A percentile compares a stretch with the other conserved stretches of the same genome.
Conservation (phyloP, 53 echinoderm and acorn worm genomes). For the Paracentrotus lividus region DNA sequence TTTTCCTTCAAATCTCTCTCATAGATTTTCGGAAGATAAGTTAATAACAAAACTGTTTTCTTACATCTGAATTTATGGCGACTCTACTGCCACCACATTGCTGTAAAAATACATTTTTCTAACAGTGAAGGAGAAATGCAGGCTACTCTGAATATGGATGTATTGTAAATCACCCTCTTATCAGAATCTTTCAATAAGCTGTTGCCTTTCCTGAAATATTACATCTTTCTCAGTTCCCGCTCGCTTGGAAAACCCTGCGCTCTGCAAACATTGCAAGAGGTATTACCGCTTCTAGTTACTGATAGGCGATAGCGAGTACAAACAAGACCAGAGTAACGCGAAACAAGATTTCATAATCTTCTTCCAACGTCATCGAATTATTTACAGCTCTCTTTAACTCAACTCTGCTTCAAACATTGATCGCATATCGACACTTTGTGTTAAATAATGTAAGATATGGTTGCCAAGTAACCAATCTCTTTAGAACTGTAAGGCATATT, state of each 20-base stretch:
- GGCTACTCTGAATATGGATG: not conserved
- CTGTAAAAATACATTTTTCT: too few species aligned
- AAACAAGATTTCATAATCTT: not conserved
- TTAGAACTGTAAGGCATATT: slow-evolving; percentile 4
- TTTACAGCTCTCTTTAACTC: not conserved
- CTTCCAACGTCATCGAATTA: not conserved
- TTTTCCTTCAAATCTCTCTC: too few species aligned
- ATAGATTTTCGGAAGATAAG: too few species aligned
- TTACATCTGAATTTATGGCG: too few species aligned
- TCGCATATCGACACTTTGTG: slow-evolving; percentile 5
- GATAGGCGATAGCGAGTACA: not conserved
- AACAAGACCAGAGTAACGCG: not conserved
- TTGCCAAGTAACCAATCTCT: slow-evolving; percentile 21
- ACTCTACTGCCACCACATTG: too few species aligned
- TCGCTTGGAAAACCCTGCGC: not conserved
- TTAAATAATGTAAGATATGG: slow-evolving; percentile 39
- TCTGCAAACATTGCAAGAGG: slow-evolving; percentile 7
- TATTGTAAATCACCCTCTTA: not conserved
- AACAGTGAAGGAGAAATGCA: too few species aligned
- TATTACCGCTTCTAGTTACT: slow-evolving; percentile 9
- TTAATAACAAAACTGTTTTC: too few species aligned
- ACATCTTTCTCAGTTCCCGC: not conserved
- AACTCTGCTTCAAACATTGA: not conserved
- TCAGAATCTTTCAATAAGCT: not conserved
- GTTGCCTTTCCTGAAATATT: not conserved